phyloP scores from a whole-genome alignment of 2,113 vertebrate genomes.

The Equus przewalskii region DNA sequence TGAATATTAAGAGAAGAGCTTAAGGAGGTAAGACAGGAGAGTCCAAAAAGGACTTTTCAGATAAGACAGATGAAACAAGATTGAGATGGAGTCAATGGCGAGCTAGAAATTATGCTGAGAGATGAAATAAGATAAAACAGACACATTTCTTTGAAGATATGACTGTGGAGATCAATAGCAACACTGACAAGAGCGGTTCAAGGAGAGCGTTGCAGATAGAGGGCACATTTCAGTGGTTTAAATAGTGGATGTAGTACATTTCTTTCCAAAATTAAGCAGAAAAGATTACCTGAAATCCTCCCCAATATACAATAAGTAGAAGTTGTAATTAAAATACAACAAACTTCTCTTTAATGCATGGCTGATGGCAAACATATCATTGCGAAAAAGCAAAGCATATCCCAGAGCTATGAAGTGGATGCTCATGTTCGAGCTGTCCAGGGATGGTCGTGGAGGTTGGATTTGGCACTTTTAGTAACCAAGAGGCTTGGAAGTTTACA shows the following conservation, averaged over 20 bases:
- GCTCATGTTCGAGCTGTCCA: not conserved
- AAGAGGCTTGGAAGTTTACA: not conserved
- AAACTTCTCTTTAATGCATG: not conserved
- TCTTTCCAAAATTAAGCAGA: not conserved
- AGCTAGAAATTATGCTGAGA: not conserved
- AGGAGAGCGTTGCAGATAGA: not conserved
- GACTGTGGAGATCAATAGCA: not conserved
- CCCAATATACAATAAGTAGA: not conserved
- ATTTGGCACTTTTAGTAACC: not conserved
- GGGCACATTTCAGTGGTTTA: not conserved
- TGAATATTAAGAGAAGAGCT: not conserved
- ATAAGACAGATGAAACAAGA: accelerated
- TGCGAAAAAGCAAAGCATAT: not conserved
- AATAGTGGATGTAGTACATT: not conserved
- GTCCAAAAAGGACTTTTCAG: not conserved
- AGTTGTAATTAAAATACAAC: not conserved
- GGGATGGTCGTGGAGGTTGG: not conserved
- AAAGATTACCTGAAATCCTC: not conserved
- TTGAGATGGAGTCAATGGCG: not conserved
- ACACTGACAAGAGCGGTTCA: not conserved
- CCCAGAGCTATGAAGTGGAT: not conserved
- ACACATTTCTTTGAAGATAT: not conserved
- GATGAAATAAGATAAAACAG: not conserved
- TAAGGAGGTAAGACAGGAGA: not conserved
- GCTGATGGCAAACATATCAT: not conserved